phyloP scores from a whole-genome alignment of 2,888 invertebrate genomes.

The Nephrocerus scutellatus region DNA sequence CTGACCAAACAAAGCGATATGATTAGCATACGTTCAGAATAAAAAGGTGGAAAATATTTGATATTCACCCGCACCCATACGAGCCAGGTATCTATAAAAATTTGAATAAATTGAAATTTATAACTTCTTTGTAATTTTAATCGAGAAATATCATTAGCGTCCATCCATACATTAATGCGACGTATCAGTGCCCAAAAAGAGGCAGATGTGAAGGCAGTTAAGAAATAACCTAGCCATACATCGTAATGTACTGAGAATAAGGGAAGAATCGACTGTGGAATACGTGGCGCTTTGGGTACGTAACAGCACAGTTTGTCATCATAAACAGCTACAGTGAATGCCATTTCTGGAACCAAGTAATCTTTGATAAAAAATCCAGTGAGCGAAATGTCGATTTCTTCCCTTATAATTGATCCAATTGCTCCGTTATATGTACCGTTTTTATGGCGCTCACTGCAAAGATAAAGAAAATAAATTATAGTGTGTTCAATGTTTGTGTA shows the following conservation, averaged over 20 bases:
- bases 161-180: constrained; percentile 31
- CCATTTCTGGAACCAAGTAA: constrained; percentile 43
- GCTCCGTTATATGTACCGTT: constrained; percentile 45
- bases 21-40: constrained; percentile 43
- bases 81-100: constrained; percentile 41
- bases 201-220: constrained; percentile 34
- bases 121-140: constrained; percentile 16
- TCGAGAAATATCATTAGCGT: constrained; percentile 9
- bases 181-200: constrained; percentile 35
- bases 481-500: too few relatives aligned
- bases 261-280: constrained; percentile 45
- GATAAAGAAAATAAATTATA: constrained; percentile 1
- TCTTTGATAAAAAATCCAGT: constrained; percentile 48
- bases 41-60: constrained; percentile 36
- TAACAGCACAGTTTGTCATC: constrained; percentile 46
- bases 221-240: constrained; percentile 42
- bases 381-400: constrained; percentile 42
- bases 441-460: constrained; percentile 22
- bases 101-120: constrained; percentile 31
- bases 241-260: constrained; percentile 39
- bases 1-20: constrained; percentile 42
- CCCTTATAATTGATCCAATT: constrained; percentile 41
- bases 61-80: constrained; percentile 43
- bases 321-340: constrained; percentile 44
- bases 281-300: constrained; percentile 44